Percentiles rank a stretch among this genome's conserved stretches.
These are phyloP conservation scores for Altica lythri DNA, from an alignment of 2,888 invertebrate species.

Conservation along the genomic window DNA sequence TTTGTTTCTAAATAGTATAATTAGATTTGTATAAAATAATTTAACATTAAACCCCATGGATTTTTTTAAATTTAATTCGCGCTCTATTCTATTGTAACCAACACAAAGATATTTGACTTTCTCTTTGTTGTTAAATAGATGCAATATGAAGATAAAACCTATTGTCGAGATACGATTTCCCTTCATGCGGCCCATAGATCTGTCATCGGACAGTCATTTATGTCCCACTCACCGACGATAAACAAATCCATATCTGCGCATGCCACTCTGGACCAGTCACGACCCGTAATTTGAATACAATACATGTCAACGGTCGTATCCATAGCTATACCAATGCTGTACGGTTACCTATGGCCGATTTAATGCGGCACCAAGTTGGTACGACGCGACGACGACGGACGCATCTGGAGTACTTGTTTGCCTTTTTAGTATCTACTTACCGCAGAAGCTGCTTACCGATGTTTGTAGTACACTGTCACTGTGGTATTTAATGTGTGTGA, in stretches of 20 bases:
- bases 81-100: no score
- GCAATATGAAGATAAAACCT: slow-evolving; percentile 46
- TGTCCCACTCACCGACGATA: slow-evolving; percentile 52
- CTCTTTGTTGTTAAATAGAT: no score
- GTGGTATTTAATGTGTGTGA: slow-evolving; percentile 32
- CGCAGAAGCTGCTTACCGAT: slow-evolving; percentile 28
- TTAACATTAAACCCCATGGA: no score
- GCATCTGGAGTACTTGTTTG: slow-evolving; percentile 28
- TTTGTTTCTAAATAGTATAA: no score
- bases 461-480: slow-evolving; percentile 30
- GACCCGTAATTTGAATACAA: slow-evolving; percentile 59
- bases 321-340: slow-evolving; percentile 32
- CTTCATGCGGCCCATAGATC: slow-evolving; percentile 54
- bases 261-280: slow-evolving; percentile 53
- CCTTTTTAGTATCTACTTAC: slow-evolving; percentile 31
- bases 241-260: slow-evolving; percentile 57
- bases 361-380: slow-evolving; percentile 20
- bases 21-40: no score
- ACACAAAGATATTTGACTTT: no score
- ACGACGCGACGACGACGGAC: slow-evolving; percentile 14
- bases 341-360: slow-evolving; percentile 26
- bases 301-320: slow-evolving; percentile 45
- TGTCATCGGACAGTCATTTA: slow-evolving; percentile 57
- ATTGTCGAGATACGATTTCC: slow-evolving; percentile 46
- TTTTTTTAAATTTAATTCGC: no score